Conservation (phyloP, 2,113 vertebrate genomes). For the Odontesthes bonariensis region DNA sequence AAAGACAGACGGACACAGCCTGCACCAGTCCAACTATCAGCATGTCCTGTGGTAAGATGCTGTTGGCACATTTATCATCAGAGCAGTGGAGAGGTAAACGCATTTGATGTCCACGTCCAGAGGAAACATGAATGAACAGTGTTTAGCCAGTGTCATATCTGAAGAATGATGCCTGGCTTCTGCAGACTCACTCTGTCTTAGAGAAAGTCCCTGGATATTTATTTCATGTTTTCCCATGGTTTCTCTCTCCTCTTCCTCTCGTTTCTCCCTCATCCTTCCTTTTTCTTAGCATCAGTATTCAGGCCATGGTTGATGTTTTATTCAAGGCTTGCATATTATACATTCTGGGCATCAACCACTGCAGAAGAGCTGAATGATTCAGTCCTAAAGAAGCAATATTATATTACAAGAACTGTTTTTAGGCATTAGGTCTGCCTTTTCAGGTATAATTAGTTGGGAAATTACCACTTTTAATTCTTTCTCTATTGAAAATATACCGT, state of each 20-base stretch:
- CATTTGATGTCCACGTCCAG: slow-evolving; percentile 22
- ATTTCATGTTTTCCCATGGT: background rate
- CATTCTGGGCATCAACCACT: slow-evolving; percentile 69
- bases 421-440: slow-evolving; percentile 3
- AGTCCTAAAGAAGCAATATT: slow-evolving; percentile 13
- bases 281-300: slow-evolving; percentile 68
- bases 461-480: background rate
- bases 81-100: slow-evolving; percentile 12
- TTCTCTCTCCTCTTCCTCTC: slow-evolving; percentile 20
- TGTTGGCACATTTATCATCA: slow-evolving; percentile 28
- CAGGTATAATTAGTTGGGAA: background rate
- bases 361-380: slow-evolving; percentile 40
- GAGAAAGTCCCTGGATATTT: background rate
- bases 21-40: slow-evolving; percentile 55
- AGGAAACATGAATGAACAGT: background rate
- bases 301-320: slow-evolving; percentile 74
- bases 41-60: slow-evolving; percentile 40
- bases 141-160: slow-evolving; percentile 12
- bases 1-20: slow-evolving; percentile 42
- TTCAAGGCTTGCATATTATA: slow-evolving; percentile 63
- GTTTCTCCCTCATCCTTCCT: background rate
- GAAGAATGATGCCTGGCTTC: slow-evolving; percentile 1
- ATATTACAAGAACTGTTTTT: slow-evolving; percentile 17
- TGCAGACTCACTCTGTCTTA: slow-evolving; percentile 16
- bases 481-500: background rate